Evolutionary conservation across 2,113 vertebrate species (phyloP).

Genomic region (Rhinoptilus africanus): DNA sequence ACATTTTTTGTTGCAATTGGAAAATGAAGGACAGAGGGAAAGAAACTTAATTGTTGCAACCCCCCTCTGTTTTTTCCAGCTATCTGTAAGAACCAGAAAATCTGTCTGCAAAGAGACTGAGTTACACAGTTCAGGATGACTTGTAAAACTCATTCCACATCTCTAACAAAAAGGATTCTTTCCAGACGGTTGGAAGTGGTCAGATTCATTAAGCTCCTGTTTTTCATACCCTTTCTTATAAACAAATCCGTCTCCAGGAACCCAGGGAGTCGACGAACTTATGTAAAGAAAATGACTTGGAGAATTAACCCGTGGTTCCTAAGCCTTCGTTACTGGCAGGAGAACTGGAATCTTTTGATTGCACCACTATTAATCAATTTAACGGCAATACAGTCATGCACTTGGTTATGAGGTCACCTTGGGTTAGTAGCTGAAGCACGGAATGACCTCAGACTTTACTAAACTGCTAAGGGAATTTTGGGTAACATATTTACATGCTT

Average conservation of each 20-base stretch:
- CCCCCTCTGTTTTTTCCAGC: not conserved
- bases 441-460: conserved; percentile 21
- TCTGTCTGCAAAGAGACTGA: not conserved
- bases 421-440: conserved; percentile 30
- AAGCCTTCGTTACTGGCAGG: not conserved
- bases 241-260: not conserved
- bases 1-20: not conserved
- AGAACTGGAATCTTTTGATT: not conserved
- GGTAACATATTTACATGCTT: not conserved
- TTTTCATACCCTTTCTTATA: not conserved
- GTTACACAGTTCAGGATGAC: fast-evolving
- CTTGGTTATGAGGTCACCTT: conserved; percentile 37
- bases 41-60: not conserved
- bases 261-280: not conserved
- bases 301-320: not conserved
- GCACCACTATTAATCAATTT: conserved; percentile 21
- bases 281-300: not conserved
- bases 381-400: conserved; percentile 3
- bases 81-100: not conserved
- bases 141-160: not conserved
- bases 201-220: not conserved
- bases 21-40: not conserved
- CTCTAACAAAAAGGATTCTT: not conserved
- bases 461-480: not conserved
- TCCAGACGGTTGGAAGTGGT: not conserved